These are phyloP conservation scores for Clarias gariepinus DNA, from an alignment of 2,113 vertebrate genomes.

Conservation along the genomic window DNA sequence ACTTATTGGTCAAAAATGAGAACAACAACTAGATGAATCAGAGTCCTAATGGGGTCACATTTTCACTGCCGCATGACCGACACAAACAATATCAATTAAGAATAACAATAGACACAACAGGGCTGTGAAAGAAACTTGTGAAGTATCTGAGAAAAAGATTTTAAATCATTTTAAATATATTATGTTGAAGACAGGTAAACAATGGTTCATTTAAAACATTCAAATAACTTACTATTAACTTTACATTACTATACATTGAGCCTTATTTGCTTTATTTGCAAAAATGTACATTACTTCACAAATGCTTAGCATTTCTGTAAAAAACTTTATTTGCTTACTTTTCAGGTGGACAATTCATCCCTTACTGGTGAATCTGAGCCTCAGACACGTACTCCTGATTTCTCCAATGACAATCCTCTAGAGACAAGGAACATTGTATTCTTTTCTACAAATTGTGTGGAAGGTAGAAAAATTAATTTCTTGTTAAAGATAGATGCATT, in stretches of 20 bases:
- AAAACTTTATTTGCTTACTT: constrained; percentile 5
- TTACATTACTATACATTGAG: no score
- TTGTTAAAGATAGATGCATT: not conserved
- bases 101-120: not conserved
- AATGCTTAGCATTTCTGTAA: not conserved
- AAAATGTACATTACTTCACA: no score
- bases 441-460: constrained; percentile 96
- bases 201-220: not conserved
- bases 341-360: constrained; percentile 94
- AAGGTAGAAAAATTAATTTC: constrained; percentile 75
- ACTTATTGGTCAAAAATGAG: not conserved
- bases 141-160: not conserved
- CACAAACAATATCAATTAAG: not conserved
- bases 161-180: not conserved
- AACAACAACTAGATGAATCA: not conserved
- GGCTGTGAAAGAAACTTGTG: not conserved
- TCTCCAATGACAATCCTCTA: constrained; percentile 90
- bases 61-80: not conserved
- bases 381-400: constrained; percentile 90
- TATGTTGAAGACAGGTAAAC: not conserved
- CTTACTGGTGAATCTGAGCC: constrained; percentile 95
- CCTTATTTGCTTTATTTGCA: not conserved
- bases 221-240: not conserved
- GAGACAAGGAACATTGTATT: constrained; percentile 93
- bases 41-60: not conserved